Evolutionary conservation across 2,797 vertebrate species (phyloP).

Genomic region (Sebastolobus alascanus): DNA sequence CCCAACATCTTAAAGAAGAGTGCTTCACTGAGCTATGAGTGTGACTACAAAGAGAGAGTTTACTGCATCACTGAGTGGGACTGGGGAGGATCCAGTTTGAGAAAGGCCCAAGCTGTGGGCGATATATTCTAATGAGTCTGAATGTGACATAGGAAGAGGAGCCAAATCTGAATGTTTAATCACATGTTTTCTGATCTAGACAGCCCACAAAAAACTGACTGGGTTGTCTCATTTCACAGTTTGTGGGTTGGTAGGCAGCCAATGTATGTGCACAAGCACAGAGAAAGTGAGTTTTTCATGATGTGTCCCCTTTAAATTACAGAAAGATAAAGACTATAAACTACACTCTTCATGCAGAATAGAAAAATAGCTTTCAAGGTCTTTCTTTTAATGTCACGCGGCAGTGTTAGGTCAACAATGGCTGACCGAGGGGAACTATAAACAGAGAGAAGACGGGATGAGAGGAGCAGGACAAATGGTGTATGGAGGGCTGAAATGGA

Average conservation of each 20-base stretch:
- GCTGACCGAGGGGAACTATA: slow-evolving; percentile 49
- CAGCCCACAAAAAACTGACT: background rate
- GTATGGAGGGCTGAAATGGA: slow-evolving; percentile 61
- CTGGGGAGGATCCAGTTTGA: no score
- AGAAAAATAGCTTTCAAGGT: slow-evolving; percentile 25
- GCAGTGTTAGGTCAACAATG: slow-evolving; percentile 50
- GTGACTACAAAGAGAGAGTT: no score
- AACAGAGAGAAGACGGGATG: slow-evolving; percentile 45
- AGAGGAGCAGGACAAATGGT: slow-evolving; percentile 57
- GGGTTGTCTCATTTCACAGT: background rate
- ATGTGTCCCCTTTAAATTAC: background rate
- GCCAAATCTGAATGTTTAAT: background rate
- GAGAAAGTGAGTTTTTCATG: background rate
- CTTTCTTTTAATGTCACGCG: slow-evolving; percentile 31
- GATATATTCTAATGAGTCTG: no score
- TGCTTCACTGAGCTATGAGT: no score
- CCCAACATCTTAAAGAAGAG: no score
- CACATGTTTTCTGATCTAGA: background rate
- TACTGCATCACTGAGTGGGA: no score
- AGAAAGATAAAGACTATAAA: slow-evolving; percentile 20
- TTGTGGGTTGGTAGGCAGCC: background rate
- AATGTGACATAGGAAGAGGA: no score
- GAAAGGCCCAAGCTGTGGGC: no score
- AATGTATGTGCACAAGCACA: background rate
- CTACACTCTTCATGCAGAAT: slow-evolving; percentile 9